These are phyloP conservation scores for Hydrolagus colliei DNA, from an alignment of 2,797 vertebrate genomes.

Conservation along the genomic window DNA sequence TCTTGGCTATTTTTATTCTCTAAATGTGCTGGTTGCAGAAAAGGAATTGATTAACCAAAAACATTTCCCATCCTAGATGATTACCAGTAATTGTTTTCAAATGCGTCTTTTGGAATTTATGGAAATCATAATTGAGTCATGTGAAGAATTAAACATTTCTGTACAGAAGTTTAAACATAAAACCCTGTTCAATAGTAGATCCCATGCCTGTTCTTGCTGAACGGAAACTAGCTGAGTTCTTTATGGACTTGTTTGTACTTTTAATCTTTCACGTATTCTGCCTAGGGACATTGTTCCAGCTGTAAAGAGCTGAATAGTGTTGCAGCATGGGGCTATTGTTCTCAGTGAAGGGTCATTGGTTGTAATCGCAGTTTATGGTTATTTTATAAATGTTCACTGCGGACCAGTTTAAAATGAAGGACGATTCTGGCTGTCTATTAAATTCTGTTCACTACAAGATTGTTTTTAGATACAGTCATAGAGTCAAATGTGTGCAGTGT, in stretches of 20 bases:
- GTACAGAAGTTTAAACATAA: not conserved
- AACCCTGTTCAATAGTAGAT: not conserved
- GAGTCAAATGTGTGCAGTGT: slow-evolving; percentile 12
- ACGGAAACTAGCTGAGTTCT: not conserved
- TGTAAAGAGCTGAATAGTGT: not conserved
- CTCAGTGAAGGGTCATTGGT: not conserved
- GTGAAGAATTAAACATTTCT: not conserved
- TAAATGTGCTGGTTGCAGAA: not conserved
- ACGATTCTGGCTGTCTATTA: not conserved
- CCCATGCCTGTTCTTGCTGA: no score
- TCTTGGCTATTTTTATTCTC: no score
- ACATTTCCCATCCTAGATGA: not conserved
- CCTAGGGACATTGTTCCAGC: not conserved
- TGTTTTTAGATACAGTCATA: slow-evolving; percentile 8
- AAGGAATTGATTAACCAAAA: not conserved
- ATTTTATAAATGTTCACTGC: not conserved
- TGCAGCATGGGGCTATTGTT: not conserved
- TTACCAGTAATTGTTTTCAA: not conserved
- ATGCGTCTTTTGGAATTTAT: not conserved
- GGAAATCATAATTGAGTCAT: not conserved
- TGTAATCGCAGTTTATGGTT: not conserved
- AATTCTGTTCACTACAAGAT: not conserved
- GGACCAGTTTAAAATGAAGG: not conserved
- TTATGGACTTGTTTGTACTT: not conserved
- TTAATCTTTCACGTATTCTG: not conserved